phyloP scores from a whole-genome alignment of 2,888 invertebrate species.

The Andrena bicolor region DNA sequence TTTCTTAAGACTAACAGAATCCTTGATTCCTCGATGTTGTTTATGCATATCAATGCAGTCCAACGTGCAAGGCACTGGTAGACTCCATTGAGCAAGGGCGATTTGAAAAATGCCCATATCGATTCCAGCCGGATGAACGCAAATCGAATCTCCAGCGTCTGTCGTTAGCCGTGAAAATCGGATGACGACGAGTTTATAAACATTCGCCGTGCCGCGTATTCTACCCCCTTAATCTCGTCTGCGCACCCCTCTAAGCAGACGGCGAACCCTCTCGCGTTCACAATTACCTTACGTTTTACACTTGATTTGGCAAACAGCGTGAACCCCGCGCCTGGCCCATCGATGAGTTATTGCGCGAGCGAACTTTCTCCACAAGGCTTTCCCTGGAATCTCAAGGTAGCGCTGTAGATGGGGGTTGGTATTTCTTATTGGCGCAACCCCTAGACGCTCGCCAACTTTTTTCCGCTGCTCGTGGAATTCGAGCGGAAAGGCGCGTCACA shows the following conservation, averaged over 20 bases:
- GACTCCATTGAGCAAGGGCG: neutral
- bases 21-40: neutral
- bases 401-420: neutral
- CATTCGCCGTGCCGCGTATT: constrained; percentile 51
- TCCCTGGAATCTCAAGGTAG: constrained; percentile 32
- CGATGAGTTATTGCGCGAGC: constrained; percentile 76
- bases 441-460: constrained; percentile 34
- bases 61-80: neutral
- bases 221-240: constrained; percentile 48
- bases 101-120: constrained; percentile 41
- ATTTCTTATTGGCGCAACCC: constrained; percentile 7
- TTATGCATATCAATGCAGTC: neutral
- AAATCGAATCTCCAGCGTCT: constrained; percentile 36
- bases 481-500: constrained; percentile 61
- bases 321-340: constrained; percentile 41
- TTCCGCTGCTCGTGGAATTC: constrained; percentile 42
- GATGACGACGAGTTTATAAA: constrained; percentile 58
- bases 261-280: constrained; percentile 51
- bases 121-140: constrained; percentile 39
- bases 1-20: neutral
- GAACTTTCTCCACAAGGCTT: constrained; percentile 73
- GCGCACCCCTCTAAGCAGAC: constrained; percentile 43
- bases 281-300: constrained; percentile 74
- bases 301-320: constrained; percentile 72
- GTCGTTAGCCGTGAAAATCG: constrained; percentile 54